Evolutionary conservation across 1,140 invertebrate genomes (phyloP).

Genomic region (Atta texana): DNA sequence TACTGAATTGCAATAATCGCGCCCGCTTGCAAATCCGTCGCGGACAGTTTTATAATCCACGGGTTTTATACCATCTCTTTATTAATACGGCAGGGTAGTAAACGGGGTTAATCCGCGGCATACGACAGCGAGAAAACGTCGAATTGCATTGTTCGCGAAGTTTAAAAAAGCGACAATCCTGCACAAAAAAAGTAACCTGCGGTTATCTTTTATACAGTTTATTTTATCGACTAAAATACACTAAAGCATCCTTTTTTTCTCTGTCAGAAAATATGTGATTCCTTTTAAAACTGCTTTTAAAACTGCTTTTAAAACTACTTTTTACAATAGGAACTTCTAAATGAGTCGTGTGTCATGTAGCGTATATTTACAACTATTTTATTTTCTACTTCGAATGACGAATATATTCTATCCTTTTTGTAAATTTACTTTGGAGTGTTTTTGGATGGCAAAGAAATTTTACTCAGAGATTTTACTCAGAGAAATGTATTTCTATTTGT

Average conservation of each 20-base stretch:
- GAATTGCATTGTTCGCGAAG: slow-evolving; percentile 33
- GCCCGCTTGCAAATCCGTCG: slow-evolving; percentile 44
- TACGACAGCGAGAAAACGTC: slow-evolving; percentile 21
- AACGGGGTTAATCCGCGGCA: slow-evolving; percentile 32
- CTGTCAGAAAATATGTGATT: neutral
- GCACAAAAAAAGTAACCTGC: neutral
- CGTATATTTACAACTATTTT: slow-evolving; percentile 5
- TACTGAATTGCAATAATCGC: slow-evolving; percentile 35
- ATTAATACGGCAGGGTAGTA: slow-evolving; percentile 41
- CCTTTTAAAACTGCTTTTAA: neutral
- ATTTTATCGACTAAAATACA: slow-evolving; percentile 6
- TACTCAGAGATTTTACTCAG: neutral
- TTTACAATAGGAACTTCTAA: neutral
- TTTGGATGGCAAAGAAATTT: neutral
- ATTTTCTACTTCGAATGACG: neutral
- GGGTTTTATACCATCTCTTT: slow-evolving; percentile 47
- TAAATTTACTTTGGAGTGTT: neutral
- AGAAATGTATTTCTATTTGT: neutral
- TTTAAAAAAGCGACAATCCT: slow-evolving; percentile 22
- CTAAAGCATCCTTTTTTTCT: neutral
- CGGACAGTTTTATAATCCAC: slow-evolving; percentile 59
- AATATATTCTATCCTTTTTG: no score
- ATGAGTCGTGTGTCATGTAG: neutral
- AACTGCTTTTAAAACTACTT: no score
- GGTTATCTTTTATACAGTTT: neutral